A percentile compares a stretch with the other conserved stretches of the same genome.
phyloP scores from a whole-genome alignment of 2,888 invertebrate genomes.

The Agrotis ipsilon region DNA sequence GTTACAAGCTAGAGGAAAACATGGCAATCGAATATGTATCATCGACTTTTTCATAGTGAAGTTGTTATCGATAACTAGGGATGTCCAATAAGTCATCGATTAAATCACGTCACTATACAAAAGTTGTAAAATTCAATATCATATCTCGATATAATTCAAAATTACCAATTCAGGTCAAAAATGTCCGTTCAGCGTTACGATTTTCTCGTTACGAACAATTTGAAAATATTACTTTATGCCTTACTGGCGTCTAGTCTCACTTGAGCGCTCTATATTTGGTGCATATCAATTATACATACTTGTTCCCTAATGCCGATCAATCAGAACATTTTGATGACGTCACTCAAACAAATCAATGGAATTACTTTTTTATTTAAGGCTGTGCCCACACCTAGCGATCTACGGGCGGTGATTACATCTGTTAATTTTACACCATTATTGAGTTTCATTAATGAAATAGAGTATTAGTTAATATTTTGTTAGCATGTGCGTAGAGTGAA shows the following conservation, averaged over 20 bases:
- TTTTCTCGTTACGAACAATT: constrained; percentile 41
- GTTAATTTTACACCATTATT: constrained; percentile 24
- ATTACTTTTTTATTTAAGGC: constrained; percentile 59
- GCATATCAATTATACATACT: constrained; percentile 76
- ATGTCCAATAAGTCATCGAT: constrained; percentile 19
- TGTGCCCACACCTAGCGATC: constrained; percentile 64
- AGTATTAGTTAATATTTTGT: constrained; percentile 5
- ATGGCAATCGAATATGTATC: constrained; percentile 62
- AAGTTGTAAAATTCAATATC: constrained; percentile 34
- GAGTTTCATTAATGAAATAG: constrained; percentile 28
- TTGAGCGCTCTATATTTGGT: constrained; percentile 79
- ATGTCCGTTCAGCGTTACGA: constrained; percentile 39
- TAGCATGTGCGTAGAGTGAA: constrained; percentile 15
- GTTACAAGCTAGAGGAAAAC: constrained; percentile 72
- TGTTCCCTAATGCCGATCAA: constrained; percentile 76
- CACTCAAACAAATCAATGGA: constrained; percentile 40
- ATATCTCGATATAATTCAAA: constrained; percentile 41
- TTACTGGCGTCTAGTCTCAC: constrained; percentile 79
- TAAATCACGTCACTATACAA: constrained; percentile 35
- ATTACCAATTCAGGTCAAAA: constrained; percentile 49
- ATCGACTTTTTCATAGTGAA: constrained; percentile 40
- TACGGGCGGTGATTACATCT: constrained; percentile 56
- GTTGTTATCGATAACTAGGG: constrained; percentile 31
- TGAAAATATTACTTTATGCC: constrained; percentile 70
- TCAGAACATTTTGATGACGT: constrained; percentile 57